A percentile compares a stretch with the other conserved stretches of the same genome.
phyloP scores from a whole-genome alignment of 2,888 invertebrate genomes.

The Neoascia interrupta region DNA sequence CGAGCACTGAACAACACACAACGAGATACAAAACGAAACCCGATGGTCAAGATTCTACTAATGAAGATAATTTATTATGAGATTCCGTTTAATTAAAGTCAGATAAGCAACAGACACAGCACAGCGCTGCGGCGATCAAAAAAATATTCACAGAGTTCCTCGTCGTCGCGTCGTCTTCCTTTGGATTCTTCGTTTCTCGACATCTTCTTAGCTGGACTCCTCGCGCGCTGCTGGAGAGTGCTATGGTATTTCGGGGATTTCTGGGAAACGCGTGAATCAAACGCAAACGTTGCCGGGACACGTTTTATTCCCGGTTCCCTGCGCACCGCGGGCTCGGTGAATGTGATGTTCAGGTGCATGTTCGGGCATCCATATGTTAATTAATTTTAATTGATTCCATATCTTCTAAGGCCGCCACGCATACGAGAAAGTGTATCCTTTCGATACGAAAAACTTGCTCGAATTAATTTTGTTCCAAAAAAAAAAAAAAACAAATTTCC shows the following conservation, averaged over 20 bases:
- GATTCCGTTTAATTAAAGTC: conserved; percentile 80
- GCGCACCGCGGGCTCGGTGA: conserved; percentile 8
- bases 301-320: conserved; percentile 29
- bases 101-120: conserved; percentile 75
- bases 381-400: conserved; percentile 73
- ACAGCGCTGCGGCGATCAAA: conserved; percentile 55
- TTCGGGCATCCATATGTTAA: conserved; percentile 71
- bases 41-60: conserved; percentile 74
- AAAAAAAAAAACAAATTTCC: too few relatives aligned
- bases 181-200: background rate
- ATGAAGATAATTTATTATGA: conserved; percentile 80
- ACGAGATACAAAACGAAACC: conserved; percentile 66
- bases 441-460: conserved; percentile 19
- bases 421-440: conserved; percentile 38
- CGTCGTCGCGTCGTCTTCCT: background rate
- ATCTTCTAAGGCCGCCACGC: conserved; percentile 36
- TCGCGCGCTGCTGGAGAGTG: conserved; percentile 33
- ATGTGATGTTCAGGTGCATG: conserved; percentile 64
- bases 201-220: background rate
- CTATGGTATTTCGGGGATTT: conserved; percentile 67
- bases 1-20: conserved; percentile 22
- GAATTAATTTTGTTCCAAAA: conserved; percentile 16
- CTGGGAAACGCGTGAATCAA: conserved; percentile 50
- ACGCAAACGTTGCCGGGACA: conserved; percentile 33
- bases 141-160: conserved; percentile 55